phyloP scores from a whole-genome alignment of 2,888 invertebrate genomes.

The Tromatobia lineatoria region DNA sequence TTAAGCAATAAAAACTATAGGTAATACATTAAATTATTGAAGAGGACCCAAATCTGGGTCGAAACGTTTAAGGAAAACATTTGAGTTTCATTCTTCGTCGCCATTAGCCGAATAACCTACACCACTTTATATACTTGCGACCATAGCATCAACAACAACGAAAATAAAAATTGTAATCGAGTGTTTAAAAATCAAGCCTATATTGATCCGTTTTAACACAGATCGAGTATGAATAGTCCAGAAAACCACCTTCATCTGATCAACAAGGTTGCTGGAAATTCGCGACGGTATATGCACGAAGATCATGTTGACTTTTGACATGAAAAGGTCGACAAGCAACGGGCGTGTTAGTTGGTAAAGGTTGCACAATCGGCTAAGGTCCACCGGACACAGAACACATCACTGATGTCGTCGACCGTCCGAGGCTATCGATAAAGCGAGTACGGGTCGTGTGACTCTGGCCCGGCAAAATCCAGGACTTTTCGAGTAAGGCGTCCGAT shows the following conservation, averaged over 20 bases:
- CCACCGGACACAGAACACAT: constrained; percentile 17
- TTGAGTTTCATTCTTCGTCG: too few relatives aligned
- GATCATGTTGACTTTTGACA: constrained; percentile 49
- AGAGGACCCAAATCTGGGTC: too few relatives aligned
- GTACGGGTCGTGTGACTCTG: constrained; percentile 51
- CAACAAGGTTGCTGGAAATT: constrained; percentile 11
- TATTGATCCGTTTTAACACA: not conserved
- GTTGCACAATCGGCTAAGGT: constrained; percentile 50
- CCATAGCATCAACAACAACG: too few relatives aligned
- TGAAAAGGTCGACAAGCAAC: not conserved
- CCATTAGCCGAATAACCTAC: too few relatives aligned
- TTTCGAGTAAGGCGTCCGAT: constrained; percentile 70
- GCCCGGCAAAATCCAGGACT: constrained; percentile 72
- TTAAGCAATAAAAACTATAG: too few relatives aligned
- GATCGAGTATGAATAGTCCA: not conserved
- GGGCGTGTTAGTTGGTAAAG: constrained; percentile 35
- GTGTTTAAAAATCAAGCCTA: not conserved
- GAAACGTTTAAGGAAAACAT: too few relatives aligned
- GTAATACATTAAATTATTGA: too few relatives aligned
- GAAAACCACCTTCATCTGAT: constrained; percentile 31
- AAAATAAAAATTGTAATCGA: too few relatives aligned
- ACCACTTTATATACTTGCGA: too few relatives aligned
- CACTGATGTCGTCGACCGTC: constrained; percentile 24
- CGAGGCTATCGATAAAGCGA: constrained; percentile 6
- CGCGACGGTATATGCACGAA: constrained; percentile 58